Base-by-base conservation (phyloP, 1,140 invertebrate species). In the Calliopsis andreniformis region DNA sequence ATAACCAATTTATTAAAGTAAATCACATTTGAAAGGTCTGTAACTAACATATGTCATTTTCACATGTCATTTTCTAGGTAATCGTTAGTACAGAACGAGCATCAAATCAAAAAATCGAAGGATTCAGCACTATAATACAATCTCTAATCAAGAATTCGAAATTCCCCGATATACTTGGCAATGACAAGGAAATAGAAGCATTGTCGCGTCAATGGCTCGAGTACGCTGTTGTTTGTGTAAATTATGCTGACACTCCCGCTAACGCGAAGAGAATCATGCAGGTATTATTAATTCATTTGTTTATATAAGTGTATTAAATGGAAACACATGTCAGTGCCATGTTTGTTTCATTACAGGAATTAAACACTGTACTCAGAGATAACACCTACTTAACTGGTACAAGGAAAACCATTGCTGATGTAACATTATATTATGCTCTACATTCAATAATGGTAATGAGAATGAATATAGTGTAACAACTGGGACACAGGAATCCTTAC, bases 321-420 rank as follows among this genome's bases (percentile, higher is more conserved):
- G 1, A 39, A n/a, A 68, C 8, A 55, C n/a, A n/a, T n/a, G n/a
- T 39, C 10, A 39, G 10, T 39, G 10, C 64, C 32, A 25, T 47
- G 30, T 30, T 49, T 23, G 14, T 23, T 78, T 39, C 5, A 39
- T 20, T 88, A 16, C 63, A 93, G 87, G 94, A 94, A 86, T 85
- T 94, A 6, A 94, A 94, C 87, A 80, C 78, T 7, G 85, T 90
- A 1, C 91, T 95, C 18, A 83, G 87, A 58, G 87, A 86, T 56
- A 93, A 91, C 73, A 92, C 94, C 1, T 95, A 94, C 73, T 89
- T 95, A 42, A 92, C 93, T 23, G 93, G 94, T 2, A 91, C 93
- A 58, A 91, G 85, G n/a, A 89, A 93, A 66, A 94, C 94, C 0
- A 89, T 95, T 35, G 94, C 94, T 10, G 94, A 95, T 84, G 82